A percentile compares a stretch with the other conserved stretches of the same genome.
These are phyloP conservation scores for Parasteatoda tepidariorum DNA, from an alignment of 1,140 invertebrate genomes.

Conservation along the genomic window DNA sequence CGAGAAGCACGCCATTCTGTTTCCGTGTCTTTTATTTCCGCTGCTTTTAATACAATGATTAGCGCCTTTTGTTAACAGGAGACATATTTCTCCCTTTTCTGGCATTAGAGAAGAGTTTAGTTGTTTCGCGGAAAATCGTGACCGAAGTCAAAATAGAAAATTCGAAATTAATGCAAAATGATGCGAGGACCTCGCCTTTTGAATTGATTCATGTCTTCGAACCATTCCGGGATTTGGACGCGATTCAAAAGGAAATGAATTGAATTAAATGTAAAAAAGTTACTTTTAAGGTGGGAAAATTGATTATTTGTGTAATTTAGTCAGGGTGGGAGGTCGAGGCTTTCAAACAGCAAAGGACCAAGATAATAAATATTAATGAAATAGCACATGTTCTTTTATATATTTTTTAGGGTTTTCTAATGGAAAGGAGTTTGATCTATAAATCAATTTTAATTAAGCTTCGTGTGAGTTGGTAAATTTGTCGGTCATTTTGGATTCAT, in stretches of 20 bases:
- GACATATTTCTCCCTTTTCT: neutral
- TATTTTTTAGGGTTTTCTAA: no score
- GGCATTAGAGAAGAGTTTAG: neutral
- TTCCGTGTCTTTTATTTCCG: slow-evolving; percentile 33
- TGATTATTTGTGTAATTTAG: no score
- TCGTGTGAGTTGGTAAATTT: neutral
- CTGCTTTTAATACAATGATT: slow-evolving; percentile 19
- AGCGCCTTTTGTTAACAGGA: slow-evolving; percentile 5
- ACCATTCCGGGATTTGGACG: no score
- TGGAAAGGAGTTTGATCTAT: neutral
- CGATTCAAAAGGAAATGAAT: no score
- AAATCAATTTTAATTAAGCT: neutral
- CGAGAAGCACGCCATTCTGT: neutral
- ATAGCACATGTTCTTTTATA: no score
- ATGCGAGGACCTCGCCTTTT: neutral
- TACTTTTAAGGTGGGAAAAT: no score
- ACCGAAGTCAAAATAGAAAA: neutral
- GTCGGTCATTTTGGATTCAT: neutral
- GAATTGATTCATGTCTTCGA: neutral
- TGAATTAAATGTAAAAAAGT: no score
- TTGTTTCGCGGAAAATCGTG: slow-evolving; percentile 15
- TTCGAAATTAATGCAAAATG: no score
- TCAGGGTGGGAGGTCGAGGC: no score
- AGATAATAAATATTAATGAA: no score
- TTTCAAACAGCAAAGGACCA: no score